Conservation (phyloP, 2,113 vertebrate genomes). For the Barnardius zonarius region DNA sequence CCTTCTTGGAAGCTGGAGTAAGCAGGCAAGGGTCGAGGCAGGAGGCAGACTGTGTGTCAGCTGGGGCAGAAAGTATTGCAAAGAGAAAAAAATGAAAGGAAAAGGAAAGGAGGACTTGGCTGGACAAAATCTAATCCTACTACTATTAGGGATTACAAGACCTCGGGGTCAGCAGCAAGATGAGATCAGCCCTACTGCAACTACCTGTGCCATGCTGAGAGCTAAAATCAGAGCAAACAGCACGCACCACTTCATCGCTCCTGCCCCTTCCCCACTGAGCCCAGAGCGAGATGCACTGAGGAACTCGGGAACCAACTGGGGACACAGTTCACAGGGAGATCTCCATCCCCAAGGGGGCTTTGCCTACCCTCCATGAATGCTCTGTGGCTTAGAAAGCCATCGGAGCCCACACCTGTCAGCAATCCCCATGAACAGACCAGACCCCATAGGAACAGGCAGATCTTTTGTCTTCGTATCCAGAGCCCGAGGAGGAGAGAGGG, state of each 20-base stretch:
- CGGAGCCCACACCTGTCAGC: neutral
- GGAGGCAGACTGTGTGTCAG: neutral
- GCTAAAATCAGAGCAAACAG: constrained; percentile 41
- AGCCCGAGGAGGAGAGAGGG: neutral
- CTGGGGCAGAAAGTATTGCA: neutral
- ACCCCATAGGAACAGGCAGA: neutral
- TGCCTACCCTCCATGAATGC: neutral
- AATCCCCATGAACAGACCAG: neutral
- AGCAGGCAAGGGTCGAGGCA: neutral
- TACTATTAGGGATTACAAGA: constrained; percentile 43
- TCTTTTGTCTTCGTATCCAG: neutral
- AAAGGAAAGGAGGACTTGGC: neutral
- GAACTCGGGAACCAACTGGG: neutral
- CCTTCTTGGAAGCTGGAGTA: neutral
- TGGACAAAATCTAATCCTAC: constrained; percentile 50
- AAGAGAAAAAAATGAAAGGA: neutral
- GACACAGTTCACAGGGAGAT: neutral
- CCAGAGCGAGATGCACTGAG: neutral
- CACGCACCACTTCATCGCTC: neutral
- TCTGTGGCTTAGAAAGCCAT: neutral
- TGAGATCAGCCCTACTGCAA: neutral
- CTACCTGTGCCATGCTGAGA: neutral
- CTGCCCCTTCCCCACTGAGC: neutral
- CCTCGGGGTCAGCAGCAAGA: constrained; percentile 46
- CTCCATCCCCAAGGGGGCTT: neutral